A percentile compares a stretch with the other conserved stretches of the same genome.
Evolutionary conservation across 2,113 vertebrate species (phyloP).

Genomic region (Megaceryle torquata): DNA sequence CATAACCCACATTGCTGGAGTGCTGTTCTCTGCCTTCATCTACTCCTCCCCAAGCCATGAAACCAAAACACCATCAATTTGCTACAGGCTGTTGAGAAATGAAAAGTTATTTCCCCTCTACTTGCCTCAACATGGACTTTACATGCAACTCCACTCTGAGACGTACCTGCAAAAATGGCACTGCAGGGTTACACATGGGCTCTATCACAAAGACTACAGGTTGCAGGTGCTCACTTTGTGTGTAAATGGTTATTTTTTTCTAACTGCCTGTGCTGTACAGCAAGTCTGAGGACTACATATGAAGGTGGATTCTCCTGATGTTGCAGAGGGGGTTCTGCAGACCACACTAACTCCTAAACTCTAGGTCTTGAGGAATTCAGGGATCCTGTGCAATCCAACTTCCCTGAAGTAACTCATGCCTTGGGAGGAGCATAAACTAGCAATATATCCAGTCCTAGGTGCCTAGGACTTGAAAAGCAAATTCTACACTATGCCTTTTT

Average conservation of each 20-base stretch:
- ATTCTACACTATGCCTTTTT: not conserved
- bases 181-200: accelerated
- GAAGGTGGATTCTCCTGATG: not conserved
- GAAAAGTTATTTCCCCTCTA: not conserved
- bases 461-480: not conserved
- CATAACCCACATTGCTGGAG: not conserved
- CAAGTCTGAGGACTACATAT: not conserved
- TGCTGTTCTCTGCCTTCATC: not conserved
- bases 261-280: no score
- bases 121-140: not conserved
- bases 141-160: not conserved
- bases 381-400: not conserved
- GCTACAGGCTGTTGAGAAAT: slow-evolving; percentile 2
- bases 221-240: not conserved
- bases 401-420: not conserved
- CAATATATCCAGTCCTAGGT: not conserved
- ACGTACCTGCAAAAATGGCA: not conserved
- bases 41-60: slow-evolving; percentile 14
- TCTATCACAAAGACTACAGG: not conserved
- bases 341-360: not conserved
- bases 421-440: not conserved
- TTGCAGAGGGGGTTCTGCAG: not conserved
- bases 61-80: slow-evolving; percentile 29
- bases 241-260: not conserved
- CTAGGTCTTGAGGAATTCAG: not conserved